Percentiles rank a stretch among this genome's conserved stretches.
These are phyloP conservation scores for Buphagus erythrorhynchus DNA, from an alignment of 2,797 vertebrate genomes.

Conservation along the genomic window DNA sequence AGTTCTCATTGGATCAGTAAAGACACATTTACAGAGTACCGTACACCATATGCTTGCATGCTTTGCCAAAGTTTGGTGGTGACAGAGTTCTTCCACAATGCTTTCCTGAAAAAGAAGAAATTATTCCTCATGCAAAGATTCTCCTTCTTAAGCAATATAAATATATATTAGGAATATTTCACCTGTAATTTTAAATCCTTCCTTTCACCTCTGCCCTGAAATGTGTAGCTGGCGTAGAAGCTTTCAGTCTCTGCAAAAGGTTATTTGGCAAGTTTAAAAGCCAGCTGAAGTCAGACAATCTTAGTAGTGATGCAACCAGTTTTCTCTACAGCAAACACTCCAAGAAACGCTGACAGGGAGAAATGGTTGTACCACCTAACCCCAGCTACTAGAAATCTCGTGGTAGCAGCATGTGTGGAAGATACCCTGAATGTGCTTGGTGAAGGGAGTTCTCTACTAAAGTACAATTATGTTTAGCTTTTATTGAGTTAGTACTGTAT, in stretches of 20 bases:
- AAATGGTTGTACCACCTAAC: background rate
- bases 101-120: background rate
- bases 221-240: background rate
- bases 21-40: background rate
- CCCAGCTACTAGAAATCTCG: background rate
- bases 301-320: background rate
- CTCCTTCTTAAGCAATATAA: background rate
- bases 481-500: background rate
- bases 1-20: background rate
- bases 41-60: background rate
- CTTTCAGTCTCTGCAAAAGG: background rate
- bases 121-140: background rate
- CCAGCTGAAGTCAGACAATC: background rate
- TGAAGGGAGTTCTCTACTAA: background rate
- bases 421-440: background rate
- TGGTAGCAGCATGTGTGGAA: background rate
- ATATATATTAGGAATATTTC: background rate
- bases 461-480: background rate
- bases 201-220: background rate
- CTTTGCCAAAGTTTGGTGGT: background rate
- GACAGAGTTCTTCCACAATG: background rate
- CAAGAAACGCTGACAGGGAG: background rate
- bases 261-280: background rate
- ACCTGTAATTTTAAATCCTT: background rate
- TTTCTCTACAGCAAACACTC: background rate